phyloP scores from a whole-genome alignment of 2,113 vertebrate species.

The Rhabdomys dilectus region DNA sequence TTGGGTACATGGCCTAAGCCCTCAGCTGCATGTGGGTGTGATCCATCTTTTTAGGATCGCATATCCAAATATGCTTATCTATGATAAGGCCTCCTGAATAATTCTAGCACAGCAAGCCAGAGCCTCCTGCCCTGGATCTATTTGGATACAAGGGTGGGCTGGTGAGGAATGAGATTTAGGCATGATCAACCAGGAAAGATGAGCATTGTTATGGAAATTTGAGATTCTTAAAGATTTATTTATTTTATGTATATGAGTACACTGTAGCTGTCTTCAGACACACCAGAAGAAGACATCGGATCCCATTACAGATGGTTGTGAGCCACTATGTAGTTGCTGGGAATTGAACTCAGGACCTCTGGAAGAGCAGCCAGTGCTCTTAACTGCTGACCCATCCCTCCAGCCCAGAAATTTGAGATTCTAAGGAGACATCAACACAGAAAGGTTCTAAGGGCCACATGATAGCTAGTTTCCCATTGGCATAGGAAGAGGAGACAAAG shows the following conservation, averaged over 20 bases:
- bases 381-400: no score
- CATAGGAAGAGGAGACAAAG: not conserved
- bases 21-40: no score
- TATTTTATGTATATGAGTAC: no score
- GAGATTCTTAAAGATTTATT: not conserved
- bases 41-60: not conserved
- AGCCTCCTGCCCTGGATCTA: not conserved
- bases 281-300: no score
- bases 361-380: no score
- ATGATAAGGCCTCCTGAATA: not conserved
- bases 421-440: not conserved
- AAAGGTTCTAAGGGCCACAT: not conserved
- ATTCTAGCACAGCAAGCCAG: not conserved
- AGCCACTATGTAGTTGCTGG: no score
- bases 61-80: not conserved
- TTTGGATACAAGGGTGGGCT: not conserved
- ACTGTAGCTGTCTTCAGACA: no score
- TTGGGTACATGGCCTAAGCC: not conserved
- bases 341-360: not conserved
- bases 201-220: not conserved
- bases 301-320: no score
- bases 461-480: not conserved
- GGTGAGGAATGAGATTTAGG: not conserved
- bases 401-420: not conserved
- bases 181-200: not conserved